Base-by-base conservation (phyloP, 2,797 vertebrate genomes). In the Neomorphus geoffroyi region DNA sequence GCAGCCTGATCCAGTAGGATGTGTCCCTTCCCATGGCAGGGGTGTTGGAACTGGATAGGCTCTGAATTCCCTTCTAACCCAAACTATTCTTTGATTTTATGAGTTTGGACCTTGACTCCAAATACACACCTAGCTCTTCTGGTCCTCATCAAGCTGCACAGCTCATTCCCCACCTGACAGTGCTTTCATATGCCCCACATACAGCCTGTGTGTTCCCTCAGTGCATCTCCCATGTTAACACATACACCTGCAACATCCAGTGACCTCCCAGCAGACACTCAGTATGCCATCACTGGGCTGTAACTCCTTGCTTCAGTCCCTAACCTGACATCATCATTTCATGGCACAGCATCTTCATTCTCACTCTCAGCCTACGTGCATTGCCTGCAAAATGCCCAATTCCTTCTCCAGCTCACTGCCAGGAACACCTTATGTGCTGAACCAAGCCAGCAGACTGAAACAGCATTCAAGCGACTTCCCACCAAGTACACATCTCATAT, bases 381-480 rank as follows among this genome's bases (percentile, higher is more conserved):
- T 30, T 62, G 72, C 48, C 56, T 77, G 30, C 85, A 45, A 73
- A 82, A 67, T 32, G 22, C 58, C 75, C 41, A n/a, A 27, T 61
- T 87, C 27, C 50, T 60, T 56, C 35, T 85, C 50, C 18, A 61
- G 2, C 35, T 54, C 57, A 18, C 33, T 69, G 57, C 69, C 64
- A 85, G 56, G 56, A 91, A 61, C 35, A 57, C 35, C 67, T 74
- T 37, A 43, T 5, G n/a, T 39, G 60, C 72, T 51, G 48, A 78
- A 43, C 39, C 48, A 71, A 67, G n/a, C 65, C 73, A 84, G 60
- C 56, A 92, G 66, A 83, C 48, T 66, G 39, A 92, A 88, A 50
- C 57, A 87, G 51, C 50, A 39, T 17, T 24, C 39, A n/a, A 70
- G 51, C 57, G 41, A 22, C 60, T 69, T 75, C 65, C 46, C 64